Evolutionary conservation across 35 echinoderm and acorn worm genomes (phyloP), one percentile per base, ranked within the genome.

Genomic region (Ophioderma brevispina): DNA sequence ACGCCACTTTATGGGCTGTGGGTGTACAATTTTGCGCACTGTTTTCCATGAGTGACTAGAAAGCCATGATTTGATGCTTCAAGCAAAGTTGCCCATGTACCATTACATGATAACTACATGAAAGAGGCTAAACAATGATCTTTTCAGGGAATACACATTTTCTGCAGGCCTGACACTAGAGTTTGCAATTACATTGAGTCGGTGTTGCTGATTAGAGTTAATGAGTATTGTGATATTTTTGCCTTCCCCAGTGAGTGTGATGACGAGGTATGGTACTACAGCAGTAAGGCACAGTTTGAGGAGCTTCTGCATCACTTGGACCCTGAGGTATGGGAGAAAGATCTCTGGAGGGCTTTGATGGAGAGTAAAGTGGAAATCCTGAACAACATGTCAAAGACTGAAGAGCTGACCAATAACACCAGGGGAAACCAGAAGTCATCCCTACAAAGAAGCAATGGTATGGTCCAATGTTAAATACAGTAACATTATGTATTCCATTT

Each of bases 321-420:
- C 55, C 90, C 97, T 18, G 28, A 78, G 17, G 85, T 90, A 5
- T 99, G 94, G 90, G 97, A 99, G 42, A 56, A 63, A 36, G 91
- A 92, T 31, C 85, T 99, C 63, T 85, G 11, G 79, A 87, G 21
- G 80, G 32, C 84, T 1, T 79, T 97, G 23, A 78, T 78, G 0
- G 97, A 99, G 17, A 85, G 63, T n/a, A 95, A 95, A 91, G 78
- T 88, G 8, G 97, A 99, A 42, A 93, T 99, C 50, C 75, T 90
- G 1, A 91, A 90, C 2, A 87, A 92, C 38, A 92, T 99, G 87
- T 78, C 84, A 76, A 99, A 92, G 76, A 99, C 97, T 0, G 90
- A 95, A 75, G 90, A 93, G 32, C 89, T 99, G 55, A 99, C 97
- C 18, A 99, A 90, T 52, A 90, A 90, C 37, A 85, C 91, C 46